These are phyloP conservation scores for Dryoscopus gambensis DNA, from an alignment of 2,113 vertebrate genomes.

Conservation along the genomic window DNA sequence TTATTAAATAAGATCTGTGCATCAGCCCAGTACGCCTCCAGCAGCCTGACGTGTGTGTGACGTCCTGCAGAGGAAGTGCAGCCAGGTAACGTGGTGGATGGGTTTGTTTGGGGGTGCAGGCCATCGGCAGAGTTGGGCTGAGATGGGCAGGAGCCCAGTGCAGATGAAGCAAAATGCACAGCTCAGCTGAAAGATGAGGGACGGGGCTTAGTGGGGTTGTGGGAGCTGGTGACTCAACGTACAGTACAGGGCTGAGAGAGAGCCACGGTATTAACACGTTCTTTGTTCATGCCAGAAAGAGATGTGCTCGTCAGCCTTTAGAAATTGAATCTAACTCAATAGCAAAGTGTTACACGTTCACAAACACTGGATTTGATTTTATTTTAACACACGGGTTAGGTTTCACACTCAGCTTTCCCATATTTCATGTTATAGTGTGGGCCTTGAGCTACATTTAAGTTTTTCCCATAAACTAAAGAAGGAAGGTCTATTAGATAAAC, in stretches of 20 bases:
- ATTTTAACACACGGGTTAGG: neutral
- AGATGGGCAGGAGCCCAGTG: neutral
- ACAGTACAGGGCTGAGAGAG: neutral
- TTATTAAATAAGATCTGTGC: neutral
- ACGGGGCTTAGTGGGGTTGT: neutral
- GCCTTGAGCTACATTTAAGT: neutral
- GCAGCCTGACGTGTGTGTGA: rapidly evolving
- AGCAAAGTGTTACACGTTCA: neutral
- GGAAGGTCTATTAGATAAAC: neutral
- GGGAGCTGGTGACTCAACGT: neutral
- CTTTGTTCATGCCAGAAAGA: neutral
- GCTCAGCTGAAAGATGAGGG: neutral
- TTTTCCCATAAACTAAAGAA: neutral
- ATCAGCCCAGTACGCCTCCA: neutral
- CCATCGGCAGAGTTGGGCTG: neutral
- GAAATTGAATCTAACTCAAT: neutral
- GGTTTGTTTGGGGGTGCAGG: neutral
- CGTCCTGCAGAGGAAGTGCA: neutral
- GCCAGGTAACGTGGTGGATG: neutral
- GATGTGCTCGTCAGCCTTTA: neutral
- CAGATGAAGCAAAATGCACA: neutral
- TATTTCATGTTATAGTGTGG: neutral
- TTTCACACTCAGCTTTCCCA: neutral
- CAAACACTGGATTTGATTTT: neutral
- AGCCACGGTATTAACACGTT: neutral